Conservation (phyloP, 1,140 invertebrate species). For the Drosophila azteca region DNA sequence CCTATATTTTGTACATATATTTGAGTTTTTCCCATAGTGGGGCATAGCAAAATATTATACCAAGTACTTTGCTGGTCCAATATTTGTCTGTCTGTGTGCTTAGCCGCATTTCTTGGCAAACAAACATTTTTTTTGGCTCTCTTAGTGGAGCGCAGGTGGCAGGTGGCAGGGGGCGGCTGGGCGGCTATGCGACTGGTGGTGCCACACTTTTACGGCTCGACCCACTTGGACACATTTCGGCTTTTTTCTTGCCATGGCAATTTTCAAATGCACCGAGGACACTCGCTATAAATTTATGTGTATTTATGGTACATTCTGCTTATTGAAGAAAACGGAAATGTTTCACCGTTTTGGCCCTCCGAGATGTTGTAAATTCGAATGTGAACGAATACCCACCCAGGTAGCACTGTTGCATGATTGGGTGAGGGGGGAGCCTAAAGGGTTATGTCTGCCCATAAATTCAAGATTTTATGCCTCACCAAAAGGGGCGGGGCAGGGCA, state of each 20-base stretch:
- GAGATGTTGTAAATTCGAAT: constrained; percentile 57
- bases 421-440: constrained; percentile 7
- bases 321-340: constrained; percentile 64
- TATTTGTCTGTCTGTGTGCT: constrained; percentile 59
- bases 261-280: constrained; percentile 73
- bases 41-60: constrained; percentile 33
- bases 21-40: not conserved
- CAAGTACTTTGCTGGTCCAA: constrained; percentile 39
- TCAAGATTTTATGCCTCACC: constrained; percentile 43
- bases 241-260: constrained; percentile 56
- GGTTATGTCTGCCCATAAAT: constrained; percentile 44
- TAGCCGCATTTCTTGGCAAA: constrained; percentile 70
- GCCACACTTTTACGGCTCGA: constrained; percentile 60
- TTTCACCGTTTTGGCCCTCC: constrained; percentile 4
- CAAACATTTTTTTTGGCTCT: constrained; percentile 48
- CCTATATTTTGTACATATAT: too few species aligned
- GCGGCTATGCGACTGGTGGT: not conserved
- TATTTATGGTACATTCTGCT: constrained; percentile 65
- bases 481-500: not conserved
- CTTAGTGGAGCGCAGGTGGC: constrained; percentile 57
- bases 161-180: constrained; percentile 18
- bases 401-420: not conserved
- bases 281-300: constrained; percentile 73
- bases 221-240: constrained; percentile 65
- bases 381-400: constrained; percentile 32